Base-by-base conservation (phyloP, 2,888 invertebrate genomes). In the Rutpela maculata region DNA sequence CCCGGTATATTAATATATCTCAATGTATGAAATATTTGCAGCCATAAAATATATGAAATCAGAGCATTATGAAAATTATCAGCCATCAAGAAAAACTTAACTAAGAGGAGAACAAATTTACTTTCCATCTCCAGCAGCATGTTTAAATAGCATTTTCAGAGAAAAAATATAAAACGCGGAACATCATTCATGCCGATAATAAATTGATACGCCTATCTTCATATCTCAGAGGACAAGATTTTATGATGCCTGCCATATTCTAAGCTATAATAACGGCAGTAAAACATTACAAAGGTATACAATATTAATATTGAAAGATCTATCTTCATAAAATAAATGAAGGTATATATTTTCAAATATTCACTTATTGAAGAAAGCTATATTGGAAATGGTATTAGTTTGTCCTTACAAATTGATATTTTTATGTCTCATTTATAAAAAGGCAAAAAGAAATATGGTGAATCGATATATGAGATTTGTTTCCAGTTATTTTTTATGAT, bases 191-290 rank as follows among this genome's bases (percentile, higher is more conserved):
- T 50, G 2, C 50, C 50, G n/a, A 50, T 50, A 50, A 50, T 50
- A 50, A 50, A 50, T 50, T 50, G 50, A 50, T 50, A 50, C n/a
- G 50, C n/a, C 50, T 50, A 50, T 50, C 50, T 50, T 50, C n/a
- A 50, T n/a, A 50, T 50, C 50, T 50, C n/a, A 50, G 7, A 50
- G 50, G 50, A 12, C 50, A 50, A 50, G n/a, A n/a, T 50, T 50
- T 50, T 50, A 50, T 50, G 50, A n/a, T 50, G 15, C 50, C 50
- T n/a, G 50, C 50, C n/a, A 50, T 50, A 50, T 50, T 50, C 50
- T n/a, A 50, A 50, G 50, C 50, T 50, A 50, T 50, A 50, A 50
- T 50, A 50, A 50, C n/a, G 50, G 50, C 50, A 50, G n/a, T 50
- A 50, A 50, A 50, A 50, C 50, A 50, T 50, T 50, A n/a, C n/a